Evolutionary conservation across 2,888 invertebrate genomes (phyloP).

Genomic region (Polydrusus cervinus): DNA sequence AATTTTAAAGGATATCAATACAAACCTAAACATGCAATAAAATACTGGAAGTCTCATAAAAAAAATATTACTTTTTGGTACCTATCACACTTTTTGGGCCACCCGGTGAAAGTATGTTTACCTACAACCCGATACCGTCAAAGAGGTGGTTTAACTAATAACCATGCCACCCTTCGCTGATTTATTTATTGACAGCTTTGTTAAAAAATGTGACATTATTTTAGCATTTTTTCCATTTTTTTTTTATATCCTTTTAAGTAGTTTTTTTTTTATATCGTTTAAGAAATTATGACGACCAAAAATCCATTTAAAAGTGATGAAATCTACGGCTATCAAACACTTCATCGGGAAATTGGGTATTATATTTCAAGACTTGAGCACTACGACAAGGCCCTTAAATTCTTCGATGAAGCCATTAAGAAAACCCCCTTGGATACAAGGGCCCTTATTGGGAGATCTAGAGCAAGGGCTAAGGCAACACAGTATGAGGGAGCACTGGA

Average conservation of each 20-base stretch:
- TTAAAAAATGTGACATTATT: not conserved
- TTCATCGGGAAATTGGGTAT: constrained; percentile 66
- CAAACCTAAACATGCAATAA: too few relatives aligned
- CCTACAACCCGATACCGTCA: too few relatives aligned
- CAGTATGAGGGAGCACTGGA: constrained; percentile 73
- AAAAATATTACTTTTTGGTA: too few relatives aligned
- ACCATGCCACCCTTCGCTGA: too few relatives aligned
- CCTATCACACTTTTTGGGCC: too few relatives aligned
- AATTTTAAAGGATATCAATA: too few relatives aligned
- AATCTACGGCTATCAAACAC: constrained; percentile 63
- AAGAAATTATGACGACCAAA: not conserved
- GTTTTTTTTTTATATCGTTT: not conserved
- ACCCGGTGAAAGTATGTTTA: too few relatives aligned
- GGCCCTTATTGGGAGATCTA: constrained; percentile 74
- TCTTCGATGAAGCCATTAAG: constrained; percentile 64
- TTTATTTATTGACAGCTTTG: too few relatives aligned
- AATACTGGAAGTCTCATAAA: too few relatives aligned
- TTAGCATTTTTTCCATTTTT: not conserved
- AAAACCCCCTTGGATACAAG: constrained; percentile 71
- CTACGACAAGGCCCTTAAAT: constrained; percentile 65
- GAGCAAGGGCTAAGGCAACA: constrained; percentile 74
- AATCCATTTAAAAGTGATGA: constrained; percentile 62
- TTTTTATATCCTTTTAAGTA: not conserved
- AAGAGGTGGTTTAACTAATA: too few relatives aligned
- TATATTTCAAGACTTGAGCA: constrained; percentile 65